phyloP scores from a whole-genome alignment of 2,797 vertebrate genomes.

The Masticophis lateralis region DNA sequence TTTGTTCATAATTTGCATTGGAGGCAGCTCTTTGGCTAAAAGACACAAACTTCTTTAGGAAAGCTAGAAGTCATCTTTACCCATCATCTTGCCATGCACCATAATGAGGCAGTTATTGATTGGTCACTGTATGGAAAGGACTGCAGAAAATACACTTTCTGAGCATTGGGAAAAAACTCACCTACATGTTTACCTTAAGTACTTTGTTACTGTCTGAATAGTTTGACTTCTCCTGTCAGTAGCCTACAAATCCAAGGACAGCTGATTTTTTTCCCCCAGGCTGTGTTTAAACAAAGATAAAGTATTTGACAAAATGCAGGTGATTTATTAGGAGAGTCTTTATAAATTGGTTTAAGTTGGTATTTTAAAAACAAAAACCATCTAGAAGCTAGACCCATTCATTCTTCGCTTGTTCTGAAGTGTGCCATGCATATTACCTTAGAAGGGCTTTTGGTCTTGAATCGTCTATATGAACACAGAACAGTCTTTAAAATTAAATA shows the following conservation, averaged over 20 bases:
- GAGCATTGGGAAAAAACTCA: conserved; percentile 40
- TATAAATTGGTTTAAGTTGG: conserved; percentile 45
- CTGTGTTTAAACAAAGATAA: conserved; percentile 67
- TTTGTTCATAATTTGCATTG: conserved; percentile 59
- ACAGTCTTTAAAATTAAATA: not conserved
- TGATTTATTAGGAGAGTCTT: conserved; percentile 64
- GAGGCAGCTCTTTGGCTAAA: conserved; percentile 55
- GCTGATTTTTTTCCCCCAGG: conserved; percentile 46
- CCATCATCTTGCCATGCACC: conserved; percentile 29
- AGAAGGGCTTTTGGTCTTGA: not conserved
- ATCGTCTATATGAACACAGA: not conserved
- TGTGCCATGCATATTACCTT: not conserved
- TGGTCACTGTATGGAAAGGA: conserved; percentile 46
- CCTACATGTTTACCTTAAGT: conserved; percentile 53
- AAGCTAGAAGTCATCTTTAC: conserved; percentile 33
- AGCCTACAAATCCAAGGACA: conserved; percentile 62
- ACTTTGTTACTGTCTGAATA: conserved; percentile 61
- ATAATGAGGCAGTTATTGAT: conserved; percentile 60
- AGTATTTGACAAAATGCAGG: conserved; percentile 58
- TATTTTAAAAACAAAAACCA: conserved; percentile 18
- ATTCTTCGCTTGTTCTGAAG: not conserved
- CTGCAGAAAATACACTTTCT: conserved; percentile 46
- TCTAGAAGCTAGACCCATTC: not conserved
- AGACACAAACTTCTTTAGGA: conserved; percentile 36
- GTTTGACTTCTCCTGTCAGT: conserved; percentile 69